Percentiles rank a stretch among this genome's conserved stretches.
These are phyloP conservation scores for Polyploca ridens DNA, from an alignment of 2,888 invertebrate genomes.

Conservation along the genomic window DNA sequence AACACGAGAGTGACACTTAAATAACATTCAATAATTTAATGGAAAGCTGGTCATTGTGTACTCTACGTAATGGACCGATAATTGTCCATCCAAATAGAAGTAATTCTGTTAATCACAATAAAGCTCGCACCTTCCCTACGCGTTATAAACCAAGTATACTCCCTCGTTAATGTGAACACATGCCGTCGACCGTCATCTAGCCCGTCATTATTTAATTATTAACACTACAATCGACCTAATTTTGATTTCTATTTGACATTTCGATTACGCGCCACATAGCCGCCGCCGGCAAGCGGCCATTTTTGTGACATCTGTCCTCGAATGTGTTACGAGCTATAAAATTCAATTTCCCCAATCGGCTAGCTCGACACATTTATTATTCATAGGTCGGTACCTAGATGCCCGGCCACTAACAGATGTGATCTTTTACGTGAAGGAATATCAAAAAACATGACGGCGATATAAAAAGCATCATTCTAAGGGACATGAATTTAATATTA, in stretches of 20 bases:
- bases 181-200: conserved; percentile 54
- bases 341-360: conserved; percentile 85
- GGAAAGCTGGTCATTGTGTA: conserved; percentile 69
- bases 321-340: conserved; percentile 83
- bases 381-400: conserved; percentile 80
- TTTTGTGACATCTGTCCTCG: conserved; percentile 83
- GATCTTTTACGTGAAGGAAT: conserved; percentile 83
- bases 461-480: conserved; percentile 68
- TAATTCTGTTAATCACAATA: conserved; percentile 81
- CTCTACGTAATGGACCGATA: conserved; percentile 80
- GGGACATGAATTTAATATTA: conserved; percentile 73
- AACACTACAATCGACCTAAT: conserved; percentile 84
- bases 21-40: conserved; percentile 74
- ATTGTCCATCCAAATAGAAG: conserved; percentile 82
- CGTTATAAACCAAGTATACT: conserved; percentile 44
- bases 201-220: conserved; percentile 82
- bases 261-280: conserved; percentile 75
- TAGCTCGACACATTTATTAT: conserved; percentile 82
- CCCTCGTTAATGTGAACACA: conserved; percentile 62
- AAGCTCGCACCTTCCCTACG: conserved; percentile 71
- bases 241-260: conserved; percentile 84
- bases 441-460: conserved; percentile 73
- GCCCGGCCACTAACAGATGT: conserved; percentile 82
- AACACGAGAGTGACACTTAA: conserved; percentile 58
- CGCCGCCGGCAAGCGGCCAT: conserved; percentile 76